Conservation (phyloP, 2,113 vertebrate species). For the Craseonycteris thonglongyai region DNA sequence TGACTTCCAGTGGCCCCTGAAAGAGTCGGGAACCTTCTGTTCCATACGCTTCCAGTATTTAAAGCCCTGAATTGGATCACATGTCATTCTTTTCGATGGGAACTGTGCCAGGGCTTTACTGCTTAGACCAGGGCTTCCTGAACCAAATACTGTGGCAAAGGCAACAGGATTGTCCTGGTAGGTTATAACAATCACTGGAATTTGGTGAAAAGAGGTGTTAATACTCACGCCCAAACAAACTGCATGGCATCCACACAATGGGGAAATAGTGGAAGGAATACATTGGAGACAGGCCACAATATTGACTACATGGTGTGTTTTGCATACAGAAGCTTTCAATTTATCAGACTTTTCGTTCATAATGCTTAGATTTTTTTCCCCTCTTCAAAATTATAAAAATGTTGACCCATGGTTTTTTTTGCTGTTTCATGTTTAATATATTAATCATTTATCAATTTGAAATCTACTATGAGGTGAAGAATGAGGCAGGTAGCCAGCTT, state of each 20-base stretch:
- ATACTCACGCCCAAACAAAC: neutral
- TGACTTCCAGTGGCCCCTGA: neutral
- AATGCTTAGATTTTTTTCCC: neutral
- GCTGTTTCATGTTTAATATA: neutral
- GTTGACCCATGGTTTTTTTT: neutral
- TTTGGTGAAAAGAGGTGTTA: neutral
- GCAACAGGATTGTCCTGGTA: neutral
- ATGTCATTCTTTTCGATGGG: neutral
- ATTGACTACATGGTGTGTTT: neutral
- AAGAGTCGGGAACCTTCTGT: neutral
- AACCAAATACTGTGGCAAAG: neutral
- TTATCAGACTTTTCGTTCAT: neutral
- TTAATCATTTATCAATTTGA: neutral
- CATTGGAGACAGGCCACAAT: no score
- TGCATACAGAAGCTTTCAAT: neutral
- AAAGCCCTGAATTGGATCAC: neutral
- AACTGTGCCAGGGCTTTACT: neutral
- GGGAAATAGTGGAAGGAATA: neutral
- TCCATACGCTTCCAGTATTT: neutral
- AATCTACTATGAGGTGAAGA: neutral
- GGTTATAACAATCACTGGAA: neutral
- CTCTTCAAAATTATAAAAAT: neutral
- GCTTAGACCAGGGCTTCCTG: neutral
- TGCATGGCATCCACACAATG: fast-evolving
- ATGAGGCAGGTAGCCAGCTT: neutral